Evolutionary conservation across 2,113 vertebrate genomes (phyloP), one percentile per base, ranked within the genome.

Genomic region (Cephalopterus ornatus): DNA sequence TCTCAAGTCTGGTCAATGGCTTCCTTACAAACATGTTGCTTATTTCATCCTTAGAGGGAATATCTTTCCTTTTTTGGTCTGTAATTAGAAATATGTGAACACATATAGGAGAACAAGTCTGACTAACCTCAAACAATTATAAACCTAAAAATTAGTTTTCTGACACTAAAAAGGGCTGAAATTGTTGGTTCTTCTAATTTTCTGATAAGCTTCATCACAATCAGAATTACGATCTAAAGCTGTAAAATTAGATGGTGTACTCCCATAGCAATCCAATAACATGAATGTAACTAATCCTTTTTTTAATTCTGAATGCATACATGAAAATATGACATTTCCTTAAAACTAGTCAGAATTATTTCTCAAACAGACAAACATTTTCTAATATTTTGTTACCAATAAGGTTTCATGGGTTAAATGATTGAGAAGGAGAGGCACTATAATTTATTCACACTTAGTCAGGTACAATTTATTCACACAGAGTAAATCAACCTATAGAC

Each of bases 381-480:
- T 92, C 44, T 83, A 93, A 58, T 95, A 68, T 90, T 96, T 88
- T 88, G 75, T 96, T 95, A 93, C 58, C 85, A 97, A 70, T 2
- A 30, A 91, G 39, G 62, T 82, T 87, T 94, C 88, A 93, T 86
- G 85, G 82, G 80, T 77, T 96, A 95, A 97, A 93, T 95, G 67
- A 95, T 89, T 97, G 87, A 97, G 84, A 92, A 95, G 85, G 75
- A 94, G 95, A 97, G 75, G 95, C 68, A 75, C 73, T 78, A 23
- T 13, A 70, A 70, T 70, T 70, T 63, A 56, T 62, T 41, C n/a
- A 32, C 17, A 68, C 12, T 47, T 33, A 37, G 78, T 78, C 91
- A 92, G 88, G 70, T 91, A 97, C 87, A 97, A 96, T 96, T 92
- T 95, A 92, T 96, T 97, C 95, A 97, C 55, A 68, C n/a, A 52